Evolutionary conservation across 2,797 vertebrate species (phyloP).

Genomic region (Sphenodon punctatus): DNA sequence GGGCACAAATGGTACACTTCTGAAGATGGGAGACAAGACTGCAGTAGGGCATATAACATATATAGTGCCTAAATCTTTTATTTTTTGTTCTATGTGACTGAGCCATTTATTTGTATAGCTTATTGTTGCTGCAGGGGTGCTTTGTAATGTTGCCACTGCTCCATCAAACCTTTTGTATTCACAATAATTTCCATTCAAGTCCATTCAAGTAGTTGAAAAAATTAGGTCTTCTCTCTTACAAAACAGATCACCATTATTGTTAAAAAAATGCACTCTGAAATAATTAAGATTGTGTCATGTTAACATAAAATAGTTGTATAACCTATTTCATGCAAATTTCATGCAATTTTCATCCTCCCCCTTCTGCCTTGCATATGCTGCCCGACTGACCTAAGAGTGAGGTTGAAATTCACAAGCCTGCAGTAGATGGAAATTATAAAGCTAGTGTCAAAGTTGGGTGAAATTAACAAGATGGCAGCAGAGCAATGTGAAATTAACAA

Average conservation of each 20-base stretch:
- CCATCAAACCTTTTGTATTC: no score
- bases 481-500: no score
- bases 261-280: constrained; percentile 56
- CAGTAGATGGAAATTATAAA: no score
- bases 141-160: constrained; percentile 69
- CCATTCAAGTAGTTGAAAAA: constrained; percentile 59
- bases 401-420: no score
- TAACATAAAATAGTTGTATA: no score
- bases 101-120: constrained; percentile 59
- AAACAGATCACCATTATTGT: constrained; percentile 55
- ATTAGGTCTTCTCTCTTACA: constrained; percentile 69
- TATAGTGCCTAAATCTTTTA: constrained; percentile 37
- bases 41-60: constrained; percentile 28
- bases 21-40: constrained; percentile 11
- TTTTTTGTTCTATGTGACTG: constrained; percentile 63
- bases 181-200: constrained; percentile 58
- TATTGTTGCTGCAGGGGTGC: constrained; percentile 56
- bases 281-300: constrained; percentile 68
- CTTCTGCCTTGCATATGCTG: no score
- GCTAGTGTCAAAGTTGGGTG: no score
- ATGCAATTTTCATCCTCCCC: no score
- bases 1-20: not conserved
- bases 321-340: no score
- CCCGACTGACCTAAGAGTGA: no score
- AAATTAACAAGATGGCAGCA: no score